Conservation (phyloP, 2,797 vertebrate genomes). For the Pteropus rufus region DNA sequence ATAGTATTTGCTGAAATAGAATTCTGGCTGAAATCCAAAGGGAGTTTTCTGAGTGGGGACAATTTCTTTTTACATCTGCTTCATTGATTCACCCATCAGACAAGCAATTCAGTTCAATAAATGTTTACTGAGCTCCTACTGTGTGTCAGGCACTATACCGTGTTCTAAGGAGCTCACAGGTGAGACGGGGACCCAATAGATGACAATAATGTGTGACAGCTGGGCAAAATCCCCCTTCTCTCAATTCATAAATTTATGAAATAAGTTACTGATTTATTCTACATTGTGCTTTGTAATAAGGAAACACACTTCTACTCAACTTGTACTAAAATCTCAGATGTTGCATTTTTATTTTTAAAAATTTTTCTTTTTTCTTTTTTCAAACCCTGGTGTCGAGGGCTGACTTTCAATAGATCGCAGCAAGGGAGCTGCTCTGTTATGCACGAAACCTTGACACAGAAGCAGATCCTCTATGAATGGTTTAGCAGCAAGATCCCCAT, state of each 20-base stretch:
- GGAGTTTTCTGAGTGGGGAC: slow-evolving; percentile 77
- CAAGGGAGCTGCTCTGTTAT: no score
- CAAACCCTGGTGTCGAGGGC: no score
- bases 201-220: not conserved
- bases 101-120: not conserved
- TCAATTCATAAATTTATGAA: not conserved
- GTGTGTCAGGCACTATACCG: not conserved
- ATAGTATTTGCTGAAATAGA: slow-evolving; percentile 70
- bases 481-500: not conserved
- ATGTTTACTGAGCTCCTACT: not conserved
- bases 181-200: not conserved
- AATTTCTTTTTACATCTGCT: slow-evolving; percentile 78
- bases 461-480: no score
- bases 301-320: not conserved
- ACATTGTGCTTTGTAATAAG: rapidly evolving
- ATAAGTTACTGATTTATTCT: no score
- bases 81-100: slow-evolving; percentile 77
- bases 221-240: not conserved
- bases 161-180: not conserved
- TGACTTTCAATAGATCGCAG: no score
- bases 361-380: no score
- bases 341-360: no score
- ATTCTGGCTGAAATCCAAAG: slow-evolving; percentile 78
- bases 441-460: no score
- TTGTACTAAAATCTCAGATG: not conserved